Evolutionary conservation across 2,113 vertebrate genomes (phyloP), one percentile per base, ranked within the genome.

Genomic region (Rousettus leschenaultii): DNA sequence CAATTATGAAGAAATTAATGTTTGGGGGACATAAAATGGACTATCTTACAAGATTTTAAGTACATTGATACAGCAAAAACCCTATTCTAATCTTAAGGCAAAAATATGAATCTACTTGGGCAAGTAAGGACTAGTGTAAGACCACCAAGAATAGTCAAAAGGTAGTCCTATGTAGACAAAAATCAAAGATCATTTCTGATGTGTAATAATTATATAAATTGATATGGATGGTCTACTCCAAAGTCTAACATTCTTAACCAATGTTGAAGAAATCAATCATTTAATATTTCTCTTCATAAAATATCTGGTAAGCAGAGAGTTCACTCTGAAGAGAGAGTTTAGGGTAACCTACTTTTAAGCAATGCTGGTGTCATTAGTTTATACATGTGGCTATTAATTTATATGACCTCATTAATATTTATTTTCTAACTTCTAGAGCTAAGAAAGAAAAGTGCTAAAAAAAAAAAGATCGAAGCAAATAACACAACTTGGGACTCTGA

Each of bases 1-100:
- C 9, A 95, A 90, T 95, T 86, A 89, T 66, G 53, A 96, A 48
- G 45, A 91, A 95, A 94, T 26, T 65, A 38, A 48, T 83, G 79
- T 86, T 83, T 83, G 7, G 14, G 90, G 16, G 38, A 66, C 19
- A 89, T 11, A 88, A 90, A 71, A 38, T 28, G 11, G 2, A 77
- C 43, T 83, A 28, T n/a, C 4, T 80, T 45, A 86, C 0, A 96
- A 84, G 48, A 82, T 35, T 65, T 40, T 43, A 40, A 95, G 22
- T 45, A 2, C 26, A 16, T 1, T 82, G 21, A 48, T 40, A 65
- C 0, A 82, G 63, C 18, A 95, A 12, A 33, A 71, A 73, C n/a
- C 3, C 48, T 15, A 14, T 19, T 55, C 43, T 53, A 40, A 28
- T 93, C 26, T 11, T 83, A 55, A 26, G 24, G 14, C 45, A 92